phyloP scores from a whole-genome alignment of 2,797 vertebrate species.

The Spinus olivaceus region DNA sequence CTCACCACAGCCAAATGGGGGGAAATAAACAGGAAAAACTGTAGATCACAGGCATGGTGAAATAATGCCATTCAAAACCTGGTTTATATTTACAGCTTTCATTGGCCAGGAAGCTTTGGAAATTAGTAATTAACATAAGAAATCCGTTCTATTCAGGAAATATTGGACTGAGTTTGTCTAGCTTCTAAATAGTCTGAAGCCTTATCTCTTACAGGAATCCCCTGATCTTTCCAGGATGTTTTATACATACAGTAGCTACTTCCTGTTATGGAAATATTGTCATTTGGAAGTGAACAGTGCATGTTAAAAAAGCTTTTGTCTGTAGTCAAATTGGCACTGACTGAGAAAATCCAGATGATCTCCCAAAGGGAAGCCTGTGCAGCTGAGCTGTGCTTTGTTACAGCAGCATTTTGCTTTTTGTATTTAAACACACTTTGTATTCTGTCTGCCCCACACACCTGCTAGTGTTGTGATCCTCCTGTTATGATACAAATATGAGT shows the following conservation, averaged over 20 bases:
- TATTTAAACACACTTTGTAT: not conserved
- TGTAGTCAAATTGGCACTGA: not conserved
- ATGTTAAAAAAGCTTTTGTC: conserved; percentile 49
- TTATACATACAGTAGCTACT: conserved; percentile 48
- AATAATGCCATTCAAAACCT: not conserved
- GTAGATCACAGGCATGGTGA: not conserved
- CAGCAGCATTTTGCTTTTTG: not conserved
- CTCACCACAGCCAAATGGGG: not conserved
- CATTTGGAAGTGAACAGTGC: conserved; percentile 1
- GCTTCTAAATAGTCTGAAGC: not conserved
- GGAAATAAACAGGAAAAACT: not conserved
- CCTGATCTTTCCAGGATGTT: conserved; percentile 26
- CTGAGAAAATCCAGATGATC: conserved; percentile 54
- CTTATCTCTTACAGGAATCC: not conserved
- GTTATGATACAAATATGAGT: not conserved
- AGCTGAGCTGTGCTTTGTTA: conserved; percentile 35
- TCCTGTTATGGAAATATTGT: conserved; percentile 35
- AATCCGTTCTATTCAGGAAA: not conserved
- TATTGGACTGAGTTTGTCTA: not conserved
- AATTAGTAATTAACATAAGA: not conserved
- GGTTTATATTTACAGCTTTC: not conserved
- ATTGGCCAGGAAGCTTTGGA: not conserved
- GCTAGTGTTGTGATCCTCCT: not conserved
- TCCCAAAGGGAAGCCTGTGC: conserved; percentile 37
- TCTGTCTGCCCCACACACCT: not conserved